A percentile compares a stretch with the other conserved stretches of the same genome.
These are phyloP conservation scores for Fissipunctia ypsillon DNA, from an alignment of 2,888 invertebrate species.

Conservation along the genomic window DNA sequence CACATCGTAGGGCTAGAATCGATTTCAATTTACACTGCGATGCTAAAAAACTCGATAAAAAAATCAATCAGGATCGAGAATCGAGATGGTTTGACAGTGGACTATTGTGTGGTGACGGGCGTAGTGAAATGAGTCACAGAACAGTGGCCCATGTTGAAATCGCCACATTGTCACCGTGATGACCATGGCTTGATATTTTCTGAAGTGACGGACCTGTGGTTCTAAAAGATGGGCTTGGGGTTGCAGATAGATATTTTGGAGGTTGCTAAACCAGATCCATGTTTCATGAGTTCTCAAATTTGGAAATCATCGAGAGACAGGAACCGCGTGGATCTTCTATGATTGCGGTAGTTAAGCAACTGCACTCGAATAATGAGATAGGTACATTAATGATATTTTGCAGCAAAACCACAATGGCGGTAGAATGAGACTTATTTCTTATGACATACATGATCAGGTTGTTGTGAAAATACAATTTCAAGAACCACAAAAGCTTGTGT, in stretches of 20 bases:
- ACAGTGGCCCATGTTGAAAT: conserved; percentile 84
- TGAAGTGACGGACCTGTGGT: conserved; percentile 72
- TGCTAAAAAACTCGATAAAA: conserved; percentile 81
- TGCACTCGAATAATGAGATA: not conserved
- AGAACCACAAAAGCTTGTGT: not conserved
- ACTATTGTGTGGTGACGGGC: conserved; percentile 85
- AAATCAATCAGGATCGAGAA: conserved; percentile 88
- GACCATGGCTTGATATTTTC: conserved; percentile 78
- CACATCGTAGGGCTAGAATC: conserved; percentile 80
- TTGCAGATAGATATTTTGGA: not conserved
- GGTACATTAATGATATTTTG: not conserved
- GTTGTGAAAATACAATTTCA: not conserved
- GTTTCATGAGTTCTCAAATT: not conserved
- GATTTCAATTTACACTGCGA: conserved; percentile 84
- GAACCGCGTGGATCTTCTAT: not conserved
- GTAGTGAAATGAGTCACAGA: conserved; percentile 83
- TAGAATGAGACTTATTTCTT: not conserved
- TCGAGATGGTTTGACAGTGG: conserved; percentile 84
- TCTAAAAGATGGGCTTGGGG: conserved; percentile 67
- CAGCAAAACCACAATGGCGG: not conserved
- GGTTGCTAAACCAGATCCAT: too few species aligned
- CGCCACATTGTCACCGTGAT: conserved; percentile 83
- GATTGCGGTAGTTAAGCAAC: not conserved
- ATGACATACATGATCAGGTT: not conserved
- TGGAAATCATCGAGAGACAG: not conserved